A percentile compares a stretch with the other conserved stretches of the same genome.
Conservation (phyloP, 2,888 invertebrate genomes). For the Tenthredo mesomela region DNA sequence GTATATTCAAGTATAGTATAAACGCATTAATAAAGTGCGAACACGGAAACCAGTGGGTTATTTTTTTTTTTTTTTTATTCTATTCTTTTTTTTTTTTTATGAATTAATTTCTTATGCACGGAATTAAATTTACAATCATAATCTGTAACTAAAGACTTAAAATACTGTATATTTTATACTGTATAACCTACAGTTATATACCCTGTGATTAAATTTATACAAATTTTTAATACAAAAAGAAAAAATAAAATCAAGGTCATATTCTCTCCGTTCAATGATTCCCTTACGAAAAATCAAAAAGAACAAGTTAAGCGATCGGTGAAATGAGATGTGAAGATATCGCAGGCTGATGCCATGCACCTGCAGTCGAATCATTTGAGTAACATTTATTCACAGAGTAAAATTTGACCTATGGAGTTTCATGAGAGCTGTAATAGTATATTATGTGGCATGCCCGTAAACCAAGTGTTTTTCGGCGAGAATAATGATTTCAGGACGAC, state of each 20-base stretch:
- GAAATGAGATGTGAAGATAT: background rate
- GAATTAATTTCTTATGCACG: background rate
- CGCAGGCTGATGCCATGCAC: background rate
- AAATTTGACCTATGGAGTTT: background rate
- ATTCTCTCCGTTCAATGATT: background rate
- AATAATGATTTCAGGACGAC: too few species aligned
- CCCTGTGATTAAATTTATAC: too few species aligned
- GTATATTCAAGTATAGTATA: background rate
- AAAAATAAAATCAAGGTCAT: too few species aligned
- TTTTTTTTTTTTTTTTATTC: background rate
- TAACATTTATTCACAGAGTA: background rate
- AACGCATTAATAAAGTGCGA: conserved; percentile 23
- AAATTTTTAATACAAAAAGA: too few species aligned
- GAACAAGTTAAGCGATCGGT: background rate
- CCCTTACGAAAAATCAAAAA: background rate
- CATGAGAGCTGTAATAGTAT: background rate
- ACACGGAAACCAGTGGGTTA: background rate
- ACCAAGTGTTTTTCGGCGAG: too few species aligned
- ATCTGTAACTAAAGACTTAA: background rate
- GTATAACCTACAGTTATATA: too few species aligned
- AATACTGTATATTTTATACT: too few species aligned
- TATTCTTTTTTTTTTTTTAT: background rate
- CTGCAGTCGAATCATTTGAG: background rate
- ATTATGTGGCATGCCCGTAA: too few species aligned
- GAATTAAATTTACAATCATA: background rate